Conservation (phyloP, 2,797 vertebrate genomes). For the Ispidina lecontei region DNA sequence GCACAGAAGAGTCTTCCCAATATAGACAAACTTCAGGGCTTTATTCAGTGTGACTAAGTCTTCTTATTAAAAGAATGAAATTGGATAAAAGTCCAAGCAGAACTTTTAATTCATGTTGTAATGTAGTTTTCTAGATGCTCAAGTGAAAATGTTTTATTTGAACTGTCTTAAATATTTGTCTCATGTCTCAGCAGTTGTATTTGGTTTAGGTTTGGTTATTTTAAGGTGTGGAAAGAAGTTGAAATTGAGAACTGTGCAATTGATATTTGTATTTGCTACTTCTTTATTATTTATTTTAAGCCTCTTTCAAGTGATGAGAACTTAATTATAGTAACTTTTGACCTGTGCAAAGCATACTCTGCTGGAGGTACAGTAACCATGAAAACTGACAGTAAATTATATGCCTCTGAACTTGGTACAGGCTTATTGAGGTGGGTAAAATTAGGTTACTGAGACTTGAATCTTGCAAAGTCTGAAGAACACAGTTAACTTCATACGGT, state of each 20-base stretch:
- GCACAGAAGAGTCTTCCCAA: neutral
- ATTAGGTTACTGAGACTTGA: neutral
- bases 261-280: neutral
- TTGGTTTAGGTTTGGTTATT: neutral
- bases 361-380: neutral
- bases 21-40: neutral
- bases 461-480: neutral
- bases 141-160: neutral
- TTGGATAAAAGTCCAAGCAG: neutral
- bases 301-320: neutral
- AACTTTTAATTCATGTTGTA: neutral
- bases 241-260: neutral
- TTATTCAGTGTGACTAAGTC: neutral
- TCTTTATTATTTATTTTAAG: neutral
- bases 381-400: neutral
- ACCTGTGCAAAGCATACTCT: neutral
- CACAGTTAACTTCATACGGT: neutral
- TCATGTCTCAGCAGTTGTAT: neutral
- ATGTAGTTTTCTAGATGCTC: neutral
- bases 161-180: neutral
- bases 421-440: neutral
- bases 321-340: neutral
- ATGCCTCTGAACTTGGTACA: neutral
- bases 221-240: neutral
- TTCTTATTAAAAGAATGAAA: neutral